Evolutionary conservation across 1,140 invertebrate genomes (phyloP), one percentile per base, ranked within the genome.

Genomic region (Cydia pomonella): DNA sequence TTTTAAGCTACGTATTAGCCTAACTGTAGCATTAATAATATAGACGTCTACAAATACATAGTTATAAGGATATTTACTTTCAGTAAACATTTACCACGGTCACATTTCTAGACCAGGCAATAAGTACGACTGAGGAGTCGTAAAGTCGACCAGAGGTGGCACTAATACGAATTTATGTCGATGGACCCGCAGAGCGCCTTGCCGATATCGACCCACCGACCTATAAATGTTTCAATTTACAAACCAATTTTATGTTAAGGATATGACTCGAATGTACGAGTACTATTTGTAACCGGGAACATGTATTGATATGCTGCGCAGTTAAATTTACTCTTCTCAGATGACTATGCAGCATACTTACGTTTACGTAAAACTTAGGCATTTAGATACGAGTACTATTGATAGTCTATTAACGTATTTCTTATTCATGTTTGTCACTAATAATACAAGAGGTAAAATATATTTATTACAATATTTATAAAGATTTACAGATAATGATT

Each of bases 101-200:
- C 72, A 81, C 80, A 80, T 84, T 83, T 77, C 79, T 81, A 84
- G 80, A 80, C 76, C 75, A 76, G 73, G 84, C 84, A 88, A 87
- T 90, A 90, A 89, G 89, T 85, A 85, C 79, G 78, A 69, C 80
- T 80, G 82, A 85, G 83, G 81, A 85, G 84, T 87, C 86, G 89
- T 90, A 92, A 92, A 91, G 87, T 90, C 88, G 88, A 90, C 85
- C 84, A 83, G 86, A 91, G 85, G 83, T 87, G 88, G 88, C 90
- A 88, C 82, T 92, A 92, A 92, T 92, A 80, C 87, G 81, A 89
- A 92, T 91, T 92, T 91, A 91, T 90, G 89, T 91, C 90, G 82
- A 89, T 81, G 85, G 86, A 88, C 87, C 84, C 79, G 81, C 82
- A 79, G 80, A 79, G 79, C 79, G 77, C 79, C 78, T 82, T 50